phyloP scores from a whole-genome alignment of 2,797 vertebrate genomes.

The Hyperoplus immaculatus region DNA sequence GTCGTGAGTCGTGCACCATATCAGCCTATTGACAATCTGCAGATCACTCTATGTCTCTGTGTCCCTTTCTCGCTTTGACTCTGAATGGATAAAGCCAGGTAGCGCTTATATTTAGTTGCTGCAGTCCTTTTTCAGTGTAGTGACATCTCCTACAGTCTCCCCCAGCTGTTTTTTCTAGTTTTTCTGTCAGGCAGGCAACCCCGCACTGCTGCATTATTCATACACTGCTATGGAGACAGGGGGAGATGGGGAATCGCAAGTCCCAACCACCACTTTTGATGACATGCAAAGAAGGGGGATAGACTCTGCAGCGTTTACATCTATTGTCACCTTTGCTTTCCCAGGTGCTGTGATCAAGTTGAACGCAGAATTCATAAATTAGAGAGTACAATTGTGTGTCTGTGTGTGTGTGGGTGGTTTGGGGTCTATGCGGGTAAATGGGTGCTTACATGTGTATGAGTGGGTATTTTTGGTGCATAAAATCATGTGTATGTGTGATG shows the following conservation, averaged over 20 bases:
- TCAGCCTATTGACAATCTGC: constrained; percentile 13
- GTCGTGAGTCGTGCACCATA: constrained; percentile 22
- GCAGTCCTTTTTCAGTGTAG: constrained; percentile 48
- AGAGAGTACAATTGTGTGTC: constrained; percentile 32
- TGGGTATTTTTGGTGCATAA: constrained; percentile 6
- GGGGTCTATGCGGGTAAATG: constrained; percentile 39
- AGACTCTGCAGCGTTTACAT: constrained; percentile 62
- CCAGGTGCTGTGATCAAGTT: constrained; percentile 64
- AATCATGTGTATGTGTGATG: constrained; percentile 5
- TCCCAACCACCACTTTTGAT: constrained; percentile 79
- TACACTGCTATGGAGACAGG: constrained; percentile 74
- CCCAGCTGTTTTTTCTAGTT: constrained; percentile 78
- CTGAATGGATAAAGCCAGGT: constrained; percentile 34
- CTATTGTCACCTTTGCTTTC: constrained; percentile 62
- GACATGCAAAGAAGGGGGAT: constrained; percentile 72
- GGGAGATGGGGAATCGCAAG: constrained; percentile 64
- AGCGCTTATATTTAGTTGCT: constrained; percentile 66
- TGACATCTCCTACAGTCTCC: constrained; percentile 66
- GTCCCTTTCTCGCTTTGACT: constrained; percentile 16
- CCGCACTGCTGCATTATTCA: constrained; percentile 82
- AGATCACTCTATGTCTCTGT: constrained; percentile 34
- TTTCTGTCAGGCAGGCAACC: constrained; percentile 77
- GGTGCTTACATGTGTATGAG: constrained; percentile 15
- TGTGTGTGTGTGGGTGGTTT: neutral
- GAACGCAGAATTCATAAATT: constrained; percentile 54